Evolutionary conservation across 2,797 vertebrate species (phyloP), one percentile per base, ranked within the genome.

Genomic region (Silurus lanzhouensis): DNA sequence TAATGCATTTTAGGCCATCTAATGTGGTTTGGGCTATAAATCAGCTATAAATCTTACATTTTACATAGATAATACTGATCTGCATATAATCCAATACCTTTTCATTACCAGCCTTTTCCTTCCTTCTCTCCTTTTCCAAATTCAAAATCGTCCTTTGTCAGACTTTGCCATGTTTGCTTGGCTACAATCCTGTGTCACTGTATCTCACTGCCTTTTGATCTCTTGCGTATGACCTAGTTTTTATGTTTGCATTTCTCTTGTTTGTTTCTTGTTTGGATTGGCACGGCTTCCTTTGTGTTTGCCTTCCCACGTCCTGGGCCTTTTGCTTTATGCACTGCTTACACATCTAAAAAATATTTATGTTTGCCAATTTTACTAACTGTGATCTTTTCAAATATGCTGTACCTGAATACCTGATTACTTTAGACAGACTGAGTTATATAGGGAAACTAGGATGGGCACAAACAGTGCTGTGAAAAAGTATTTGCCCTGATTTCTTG

Each of bases 141-240:
- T 72, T 0, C 5, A 14, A 14, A 52, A 6, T 52, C 48, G 15
- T 44, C 44, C 22, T 15, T 74, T 52, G 20, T 44, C 46, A 52
- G 22, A 48, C 64, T 67, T 67, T 67, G 25, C 64, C 13, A 67
- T 67, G 64, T 52, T 72, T 72, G 70, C 70, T 9, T 68, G n/a
- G 25, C 48, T 31, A 31, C 10, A 25, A 5, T 4, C 31, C 66
- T 48, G 20, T 20, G 19, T 48, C 20, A 22, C 44, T 72, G 10
- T 72, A 17, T 67, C 13, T 67, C 64, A 31, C 20, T 71, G 19
- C 70, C 70, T 71, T 48, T 71, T 71, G 70, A 71, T 71, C 70
- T 48, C 70, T 48, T 22, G 44, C 46, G 20, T 22, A 46, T 22
- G 44, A 71, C 19, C 19, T 71, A 17, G 8, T 48, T 71, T 67